These are phyloP conservation scores for Drosophila paucipuncta DNA, from an alignment of 2,888 invertebrate genomes.

Conservation along the genomic window DNA sequence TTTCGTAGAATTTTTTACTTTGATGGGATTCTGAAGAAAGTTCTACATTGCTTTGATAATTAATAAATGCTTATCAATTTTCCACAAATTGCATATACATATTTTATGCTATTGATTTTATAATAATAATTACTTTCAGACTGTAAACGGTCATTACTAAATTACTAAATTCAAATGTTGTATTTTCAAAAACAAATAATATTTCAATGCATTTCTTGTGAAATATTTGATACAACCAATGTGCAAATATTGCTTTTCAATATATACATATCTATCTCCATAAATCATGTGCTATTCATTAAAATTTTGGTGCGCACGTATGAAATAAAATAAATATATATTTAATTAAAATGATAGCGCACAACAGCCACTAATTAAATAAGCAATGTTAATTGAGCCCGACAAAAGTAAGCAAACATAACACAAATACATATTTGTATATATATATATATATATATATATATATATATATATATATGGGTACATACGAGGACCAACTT, in stretches of 20 bases:
- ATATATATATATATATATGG: conserved; percentile 3
- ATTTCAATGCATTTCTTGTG: background rate
- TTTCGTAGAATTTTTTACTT: conserved; percentile 4
- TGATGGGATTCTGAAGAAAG: background rate
- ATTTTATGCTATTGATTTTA: background rate
- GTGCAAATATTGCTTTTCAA: conserved; percentile 4
- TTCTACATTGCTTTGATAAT: background rate
- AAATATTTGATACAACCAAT: background rate
- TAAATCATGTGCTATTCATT: conserved; percentile 38
- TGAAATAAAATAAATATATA: conserved; percentile 55
- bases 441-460: conserved; percentile 3
- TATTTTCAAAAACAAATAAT: background rate
- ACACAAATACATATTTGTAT: conserved; percentile 32
- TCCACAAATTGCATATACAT: background rate
- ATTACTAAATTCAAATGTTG: background rate
- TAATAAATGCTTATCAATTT: background rate
- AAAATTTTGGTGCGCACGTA: conserved; percentile 25
- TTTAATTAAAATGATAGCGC: conserved; percentile 75
- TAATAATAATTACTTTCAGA: no score
- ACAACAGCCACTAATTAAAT: conserved; percentile 72
- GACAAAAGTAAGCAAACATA: conserved; percentile 68
- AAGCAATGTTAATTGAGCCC: conserved; percentile 75
- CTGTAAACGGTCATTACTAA: background rate
- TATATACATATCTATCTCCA: background rate
- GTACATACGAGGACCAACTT: conserved; percentile 3